Evolutionary conservation across 2,888 invertebrate genomes (phyloP).

Genomic region (Lacanobia oleracea): DNA sequence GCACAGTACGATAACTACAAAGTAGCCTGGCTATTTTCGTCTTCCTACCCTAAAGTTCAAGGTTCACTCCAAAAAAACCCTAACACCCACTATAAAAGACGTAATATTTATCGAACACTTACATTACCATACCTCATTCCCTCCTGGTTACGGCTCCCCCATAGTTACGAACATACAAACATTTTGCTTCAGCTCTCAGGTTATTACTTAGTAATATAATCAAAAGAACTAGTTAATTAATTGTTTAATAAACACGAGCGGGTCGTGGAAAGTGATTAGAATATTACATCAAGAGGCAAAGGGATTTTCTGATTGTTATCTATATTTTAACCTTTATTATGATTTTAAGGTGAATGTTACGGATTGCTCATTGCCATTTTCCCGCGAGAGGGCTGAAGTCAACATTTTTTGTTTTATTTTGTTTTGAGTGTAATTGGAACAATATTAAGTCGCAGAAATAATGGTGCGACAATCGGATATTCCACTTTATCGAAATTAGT

Average conservation of each 20-base stretch:
- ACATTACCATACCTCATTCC: slow-evolving; percentile 18
- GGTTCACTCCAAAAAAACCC: not conserved
- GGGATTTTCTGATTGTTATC: not conserved
- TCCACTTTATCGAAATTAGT: too few species aligned
- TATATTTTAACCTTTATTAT: too few species aligned
- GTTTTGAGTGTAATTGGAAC: too few species aligned
- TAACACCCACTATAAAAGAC: not conserved
- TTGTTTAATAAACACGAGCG: not conserved
- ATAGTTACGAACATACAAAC: slow-evolving; percentile 44
- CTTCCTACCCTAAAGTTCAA: slow-evolving; percentile 6
- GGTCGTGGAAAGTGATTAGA: slow-evolving; percentile 14
- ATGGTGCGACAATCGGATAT: too few species aligned
- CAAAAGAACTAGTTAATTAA: slow-evolving; percentile 10
- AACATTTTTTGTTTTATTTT: too few species aligned
- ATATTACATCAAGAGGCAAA: not conserved
- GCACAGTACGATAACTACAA: too few species aligned
- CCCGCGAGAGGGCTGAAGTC: too few species aligned
- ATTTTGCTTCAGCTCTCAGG: slow-evolving; percentile 13
- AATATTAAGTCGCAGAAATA: too few species aligned
- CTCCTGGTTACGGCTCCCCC: slow-evolving; percentile 49
- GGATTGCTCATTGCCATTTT: too few species aligned
- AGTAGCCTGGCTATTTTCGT: not conserved
- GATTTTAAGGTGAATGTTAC: too few species aligned
- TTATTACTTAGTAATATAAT: slow-evolving; percentile 37
- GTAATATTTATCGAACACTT: slow-evolving; percentile 22